Percentiles rank a stretch among this genome's conserved stretches.
Evolutionary conservation across 2,113 vertebrate species (phyloP).

Genomic region (Paracanthobrama guichenoti): DNA sequence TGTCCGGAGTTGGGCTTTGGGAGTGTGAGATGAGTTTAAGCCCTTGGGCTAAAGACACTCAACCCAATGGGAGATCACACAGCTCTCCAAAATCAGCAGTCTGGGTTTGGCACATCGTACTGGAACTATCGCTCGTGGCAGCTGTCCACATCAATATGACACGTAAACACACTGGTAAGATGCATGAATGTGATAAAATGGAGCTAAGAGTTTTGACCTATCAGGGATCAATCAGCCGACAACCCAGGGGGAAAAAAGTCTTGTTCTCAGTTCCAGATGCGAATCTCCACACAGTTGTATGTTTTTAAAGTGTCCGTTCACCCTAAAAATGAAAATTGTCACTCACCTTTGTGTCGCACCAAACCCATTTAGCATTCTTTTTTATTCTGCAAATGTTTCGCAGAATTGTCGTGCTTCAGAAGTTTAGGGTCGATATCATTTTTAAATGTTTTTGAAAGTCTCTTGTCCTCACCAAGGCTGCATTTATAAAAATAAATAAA

Average conservation of each 20-base stretch:
- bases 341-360: not conserved
- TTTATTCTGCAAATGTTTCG: not conserved
- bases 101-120: conserved; percentile 44
- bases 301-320: not conserved
- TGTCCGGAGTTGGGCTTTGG: conserved; percentile 54
- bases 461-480: not conserved
- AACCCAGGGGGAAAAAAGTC: not conserved
- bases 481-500: not conserved
- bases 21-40: conserved; percentile 59
- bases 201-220: conserved; percentile 36
- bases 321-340: not conserved
- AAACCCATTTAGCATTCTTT: not conserved
- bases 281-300: not conserved
- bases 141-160: conserved; percentile 57
- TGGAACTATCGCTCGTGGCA: conserved; percentile 45
- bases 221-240: conserved; percentile 9
- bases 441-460: not conserved
- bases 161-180: conserved; percentile 34
- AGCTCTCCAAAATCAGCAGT: conserved; percentile 53
- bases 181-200: conserved; percentile 29
- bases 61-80: conserved; percentile 56
- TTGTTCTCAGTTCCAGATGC: not conserved
- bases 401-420: not conserved
- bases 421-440: not conserved
- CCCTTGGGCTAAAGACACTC: conserved; percentile 61